Conservation (phyloP, 2,113 vertebrate species). For the Scalopus aquaticus region DNA sequence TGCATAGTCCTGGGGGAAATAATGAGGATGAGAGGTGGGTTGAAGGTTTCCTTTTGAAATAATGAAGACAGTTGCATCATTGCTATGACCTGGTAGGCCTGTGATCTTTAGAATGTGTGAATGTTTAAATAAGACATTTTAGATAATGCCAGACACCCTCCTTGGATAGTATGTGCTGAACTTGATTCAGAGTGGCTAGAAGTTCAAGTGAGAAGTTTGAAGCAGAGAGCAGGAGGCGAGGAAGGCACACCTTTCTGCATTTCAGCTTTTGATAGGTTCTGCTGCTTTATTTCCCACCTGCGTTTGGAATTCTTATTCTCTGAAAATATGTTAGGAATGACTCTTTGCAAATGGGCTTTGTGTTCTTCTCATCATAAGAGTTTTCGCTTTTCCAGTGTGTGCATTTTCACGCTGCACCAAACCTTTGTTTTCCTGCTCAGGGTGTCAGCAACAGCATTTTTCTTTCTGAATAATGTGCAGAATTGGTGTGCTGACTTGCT, state of each 20-base stretch:
- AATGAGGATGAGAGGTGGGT: slow-evolving; percentile 70
- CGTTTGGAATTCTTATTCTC: slow-evolving; percentile 72
- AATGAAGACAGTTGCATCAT: not conserved
- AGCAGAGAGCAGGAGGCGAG: not conserved
- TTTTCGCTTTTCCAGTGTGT: slow-evolving; percentile 46
- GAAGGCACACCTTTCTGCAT: not conserved
- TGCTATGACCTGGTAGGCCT: not conserved
- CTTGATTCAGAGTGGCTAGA: not conserved
- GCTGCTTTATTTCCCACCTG: slow-evolving; percentile 63
- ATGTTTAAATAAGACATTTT: not conserved
- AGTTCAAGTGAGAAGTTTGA: not conserved
- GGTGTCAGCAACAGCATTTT: slow-evolving; percentile 79
- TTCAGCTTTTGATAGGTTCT: not conserved
- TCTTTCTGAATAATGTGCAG: slow-evolving; percentile 87
- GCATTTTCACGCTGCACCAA: slow-evolving; percentile 76
- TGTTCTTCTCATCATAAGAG: slow-evolving; percentile 71
- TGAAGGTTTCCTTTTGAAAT: slow-evolving; percentile 75
- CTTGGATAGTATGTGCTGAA: not conserved
- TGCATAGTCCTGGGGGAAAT: slow-evolving; percentile 71
- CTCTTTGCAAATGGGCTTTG: slow-evolving; percentile 79
- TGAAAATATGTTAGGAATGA: slow-evolving; percentile 74
- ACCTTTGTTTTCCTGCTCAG: slow-evolving; percentile 78
- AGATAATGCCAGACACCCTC: not conserved
- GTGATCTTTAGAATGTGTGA: not conserved
- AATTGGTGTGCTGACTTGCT: slow-evolving; percentile 81